Evolutionary conservation across 2,888 invertebrate genomes (phyloP), one percentile per base, ranked within the genome.

Genomic region (Hecatera dysodea): DNA sequence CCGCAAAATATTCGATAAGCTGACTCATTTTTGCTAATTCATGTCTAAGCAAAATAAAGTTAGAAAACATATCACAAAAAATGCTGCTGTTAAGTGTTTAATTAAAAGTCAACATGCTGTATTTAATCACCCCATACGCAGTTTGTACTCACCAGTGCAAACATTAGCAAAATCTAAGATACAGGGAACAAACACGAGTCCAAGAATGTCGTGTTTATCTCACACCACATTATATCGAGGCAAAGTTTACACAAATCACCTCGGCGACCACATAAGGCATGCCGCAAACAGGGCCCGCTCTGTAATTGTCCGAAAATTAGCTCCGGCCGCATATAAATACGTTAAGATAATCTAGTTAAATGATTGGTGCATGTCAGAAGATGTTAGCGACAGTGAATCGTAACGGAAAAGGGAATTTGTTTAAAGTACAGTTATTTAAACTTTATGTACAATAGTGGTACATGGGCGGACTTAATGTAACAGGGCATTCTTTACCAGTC

Each of bases 301-400:
- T 89, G 89, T 93, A 91, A 95, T 94, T 93, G 94, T 93, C 93
- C 92, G 95, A 95, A 95, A 95, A 95, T 95, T 95, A 95, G 93
- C 93, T 93, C 85, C 90, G 81, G 94, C 95, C 95, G 93, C 94
- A 92, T 93, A 94, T 95, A 95, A 95, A 95, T 94, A 95, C 93
- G 92, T 95, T 95, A 93, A 93, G 93, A 92, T 94, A 93, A 94
- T 93, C 93, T 90, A 86, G 86, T 90, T 90, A 85, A 84, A 80
- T 78, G 84, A 84, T 78, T 88, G 88, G 89, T 70, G 9, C 68
- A 82, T 83, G 83, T 36, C 0, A 50, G 3, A 80, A 83, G 82
- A 29, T 4, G 17, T 0, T 29, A 77, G 85, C 83, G 67, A 64
- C 61, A 39, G 39, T 39, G 15, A 39, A 39, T 39, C 12, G 15